Evolutionary conservation across 64 coral and sea anemone species (phyloP).

Genomic region (Actinia equina): DNA sequence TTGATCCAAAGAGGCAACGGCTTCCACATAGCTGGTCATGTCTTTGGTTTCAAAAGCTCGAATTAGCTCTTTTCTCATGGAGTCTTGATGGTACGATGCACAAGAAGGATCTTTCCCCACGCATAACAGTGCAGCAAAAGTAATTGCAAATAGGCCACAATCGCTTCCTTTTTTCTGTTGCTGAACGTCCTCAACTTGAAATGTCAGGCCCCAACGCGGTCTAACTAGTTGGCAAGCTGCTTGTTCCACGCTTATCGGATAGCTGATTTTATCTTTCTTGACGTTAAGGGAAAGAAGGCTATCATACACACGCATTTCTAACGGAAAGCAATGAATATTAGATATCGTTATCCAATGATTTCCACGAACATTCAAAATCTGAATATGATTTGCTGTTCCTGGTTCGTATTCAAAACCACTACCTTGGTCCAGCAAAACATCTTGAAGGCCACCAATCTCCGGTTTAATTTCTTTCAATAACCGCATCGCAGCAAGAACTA

Average conservation of each 20-base stretch:
- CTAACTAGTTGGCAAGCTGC: slow-evolving; percentile 36
- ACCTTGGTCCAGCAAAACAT: slow-evolving; percentile 12
- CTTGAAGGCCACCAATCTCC: slow-evolving; percentile 36
- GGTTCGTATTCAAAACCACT: not conserved
- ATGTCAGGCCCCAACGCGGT: not conserved
- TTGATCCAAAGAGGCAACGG: no score
- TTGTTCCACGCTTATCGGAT: slow-evolving; percentile 46
- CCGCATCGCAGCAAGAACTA: slow-evolving; percentile 29
- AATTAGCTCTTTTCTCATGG: slow-evolving; percentile 24
- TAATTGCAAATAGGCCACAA: slow-evolving; percentile 49
- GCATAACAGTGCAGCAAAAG: slow-evolving; percentile 23
- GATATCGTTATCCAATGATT: slow-evolving; percentile 63
- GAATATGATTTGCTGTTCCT: not conserved
- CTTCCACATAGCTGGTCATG: no score
- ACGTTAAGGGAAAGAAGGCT: slow-evolving; percentile 23
- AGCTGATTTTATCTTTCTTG: slow-evolving; percentile 10
- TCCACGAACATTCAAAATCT: slow-evolving; percentile 28
- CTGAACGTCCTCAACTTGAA: slow-evolving; percentile 38
- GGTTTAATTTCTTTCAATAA: slow-evolving; percentile 15
- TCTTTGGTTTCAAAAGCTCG: no score
- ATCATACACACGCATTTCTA: slow-evolving; percentile 31
- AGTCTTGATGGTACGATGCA: slow-evolving; percentile 26
- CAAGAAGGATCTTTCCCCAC: not conserved
- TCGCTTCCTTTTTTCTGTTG: slow-evolving; percentile 39
- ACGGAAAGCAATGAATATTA: not conserved